A percentile compares a stretch with the other conserved stretches of the same genome.
phyloP scores from a whole-genome alignment of 35 echinoderm and acorn worm genomes.

The Apostichopus japonicus region DNA sequence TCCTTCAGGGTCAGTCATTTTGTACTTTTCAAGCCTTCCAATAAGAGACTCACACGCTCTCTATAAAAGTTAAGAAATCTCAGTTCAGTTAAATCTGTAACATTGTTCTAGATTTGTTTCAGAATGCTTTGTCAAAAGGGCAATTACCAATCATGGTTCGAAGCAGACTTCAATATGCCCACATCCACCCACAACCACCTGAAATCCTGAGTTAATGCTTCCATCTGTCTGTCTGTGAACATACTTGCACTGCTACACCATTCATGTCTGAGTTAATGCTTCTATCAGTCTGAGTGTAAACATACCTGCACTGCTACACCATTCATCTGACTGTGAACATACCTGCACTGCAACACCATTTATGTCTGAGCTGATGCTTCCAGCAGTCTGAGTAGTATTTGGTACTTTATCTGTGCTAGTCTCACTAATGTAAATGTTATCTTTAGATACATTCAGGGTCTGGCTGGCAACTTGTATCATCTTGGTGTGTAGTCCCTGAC shows the following conservation, averaged over 20 bases:
- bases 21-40: constrained; percentile 51
- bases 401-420: constrained; percentile 14
- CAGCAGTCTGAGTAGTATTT: constrained; percentile 20
- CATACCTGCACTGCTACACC: constrained; percentile 70
- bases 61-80: background rate
- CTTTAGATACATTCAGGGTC: background rate
- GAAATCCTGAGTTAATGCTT: background rate
- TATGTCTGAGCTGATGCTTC: constrained; percentile 45
- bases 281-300: background rate
- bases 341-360: constrained; percentile 70
- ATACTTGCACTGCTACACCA: constrained; percentile 69
- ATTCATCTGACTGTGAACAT: background rate
- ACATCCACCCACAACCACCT: background rate
- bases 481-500: constrained; percentile 71
- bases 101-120: background rate
- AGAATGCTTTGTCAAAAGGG: background rate
- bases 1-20: constrained; percentile 32
- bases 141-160: too few relatives aligned
- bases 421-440: constrained; percentile 5
- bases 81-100: background rate
- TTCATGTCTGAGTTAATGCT: background rate
- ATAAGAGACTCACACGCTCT: constrained; percentile 47
- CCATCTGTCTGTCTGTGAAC: background rate
- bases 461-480: constrained; percentile 52
- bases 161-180: background rate